Evolutionary conservation across 2,113 vertebrate species (phyloP).

Genomic region (Amazona guildingii): DNA sequence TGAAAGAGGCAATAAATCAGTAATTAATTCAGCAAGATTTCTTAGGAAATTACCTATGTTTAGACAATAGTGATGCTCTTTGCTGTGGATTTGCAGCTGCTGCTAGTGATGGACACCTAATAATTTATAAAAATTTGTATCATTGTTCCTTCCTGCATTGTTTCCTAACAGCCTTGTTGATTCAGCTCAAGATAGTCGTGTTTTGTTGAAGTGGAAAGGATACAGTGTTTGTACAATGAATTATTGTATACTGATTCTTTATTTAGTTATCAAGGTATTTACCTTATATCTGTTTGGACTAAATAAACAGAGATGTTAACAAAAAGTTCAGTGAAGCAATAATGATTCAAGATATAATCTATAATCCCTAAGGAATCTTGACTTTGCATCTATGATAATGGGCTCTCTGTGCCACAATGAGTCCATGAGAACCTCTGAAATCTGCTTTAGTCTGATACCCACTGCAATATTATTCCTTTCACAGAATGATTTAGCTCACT

Average conservation of each 20-base stretch:
- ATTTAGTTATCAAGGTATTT: background rate
- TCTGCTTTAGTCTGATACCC: background rate
- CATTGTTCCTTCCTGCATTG: background rate
- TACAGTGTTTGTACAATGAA: background rate
- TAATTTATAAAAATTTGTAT: background rate
- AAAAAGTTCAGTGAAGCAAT: background rate
- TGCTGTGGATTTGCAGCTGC: background rate
- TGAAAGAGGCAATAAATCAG: background rate
- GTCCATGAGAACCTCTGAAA: background rate
- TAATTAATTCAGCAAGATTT: background rate
- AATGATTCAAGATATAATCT: background rate
- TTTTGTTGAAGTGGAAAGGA: background rate
- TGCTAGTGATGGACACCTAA: background rate
- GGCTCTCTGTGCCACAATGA: accelerated
- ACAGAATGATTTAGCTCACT: background rate
- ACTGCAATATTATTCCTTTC: background rate
- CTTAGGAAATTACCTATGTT: background rate
- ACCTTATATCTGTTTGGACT: background rate
- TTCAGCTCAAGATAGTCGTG: background rate
- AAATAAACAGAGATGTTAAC: background rate
- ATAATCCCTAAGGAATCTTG: background rate
- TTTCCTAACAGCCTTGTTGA: background rate
- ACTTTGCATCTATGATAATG: background rate
- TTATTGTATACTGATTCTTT: background rate
- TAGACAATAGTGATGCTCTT: background rate